Evolutionary conservation across 2,888 invertebrate genomes (phyloP), one percentile per base, ranked within the genome.

Genomic region (Bedellia somnulentella): DNA sequence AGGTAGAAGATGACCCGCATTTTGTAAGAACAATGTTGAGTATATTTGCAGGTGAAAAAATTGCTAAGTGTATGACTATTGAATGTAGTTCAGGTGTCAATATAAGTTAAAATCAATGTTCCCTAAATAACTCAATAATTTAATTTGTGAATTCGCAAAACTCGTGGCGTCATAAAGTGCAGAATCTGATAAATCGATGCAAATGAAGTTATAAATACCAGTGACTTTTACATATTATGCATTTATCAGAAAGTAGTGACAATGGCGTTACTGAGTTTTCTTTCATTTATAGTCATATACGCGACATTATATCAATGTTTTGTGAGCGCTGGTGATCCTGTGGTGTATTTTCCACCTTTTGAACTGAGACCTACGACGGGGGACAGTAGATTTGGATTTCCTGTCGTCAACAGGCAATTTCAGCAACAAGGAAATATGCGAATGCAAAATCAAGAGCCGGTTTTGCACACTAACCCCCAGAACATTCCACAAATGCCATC

Each of bases 11-110:
- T 37, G 63, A 71, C 40, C 50, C 53, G 40, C 49, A 57, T 21
- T 50, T 67, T 37, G 61, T 64, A 36, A 66, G 64, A 52, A 60
- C 54, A 41, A 46, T 75, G 44, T 47, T 73, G 41, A 57, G 59
- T 39, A 48, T 67, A 40, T 56, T 75, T 43, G 61, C 70, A 11
- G 67, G 68, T 39, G 61, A 68, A 44, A 59, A 67, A 47, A 62
- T 75, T 41, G 70, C 75, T 16, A 52, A 66, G 52, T 75, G 75
- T 51, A 70, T 73, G 68, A 55, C 67, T 44, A 44, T 73, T 37
- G 67, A 70, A 43, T 75, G 75, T 50, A 60, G 52, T 54, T 61
- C 67, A 44, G 73, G 70, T 41, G 52, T 62, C 42, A 60, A 71
- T 49, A 60, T 73, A 47, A 71, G 70, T 62, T 73, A 67, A 70